Evolutionary conservation across 1,140 invertebrate species (phyloP).

Genomic region (Berghia stephanieae): DNA sequence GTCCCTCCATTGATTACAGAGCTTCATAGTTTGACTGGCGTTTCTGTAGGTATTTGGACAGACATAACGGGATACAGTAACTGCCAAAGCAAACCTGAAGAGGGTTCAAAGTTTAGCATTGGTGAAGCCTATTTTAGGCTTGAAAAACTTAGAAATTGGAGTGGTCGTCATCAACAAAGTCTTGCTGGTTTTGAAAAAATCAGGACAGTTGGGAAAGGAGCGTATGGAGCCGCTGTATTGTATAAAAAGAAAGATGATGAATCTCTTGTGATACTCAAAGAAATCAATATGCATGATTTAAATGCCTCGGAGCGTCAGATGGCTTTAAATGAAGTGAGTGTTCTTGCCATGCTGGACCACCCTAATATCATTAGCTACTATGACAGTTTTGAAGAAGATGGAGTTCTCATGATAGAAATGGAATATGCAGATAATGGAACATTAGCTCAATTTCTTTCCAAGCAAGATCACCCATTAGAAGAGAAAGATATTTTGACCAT

Average conservation of each 20-base stretch:
- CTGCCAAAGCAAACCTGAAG: constrained; percentile 30
- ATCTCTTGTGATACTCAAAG: constrained; percentile 78
- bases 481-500: constrained; percentile 75
- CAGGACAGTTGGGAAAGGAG: constrained; percentile 74
- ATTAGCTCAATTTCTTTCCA: constrained; percentile 74
- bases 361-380: constrained; percentile 81
- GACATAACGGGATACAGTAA: constrained; percentile 58
- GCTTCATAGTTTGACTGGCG: constrained; percentile 34
- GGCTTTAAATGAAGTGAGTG: constrained; percentile 79
- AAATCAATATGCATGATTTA: constrained; percentile 80
- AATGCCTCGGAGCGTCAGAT: constrained; percentile 75
- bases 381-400: constrained; percentile 80
- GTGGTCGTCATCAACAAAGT: constrained; percentile 61
- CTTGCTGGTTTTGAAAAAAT: constrained; percentile 73
- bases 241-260: constrained; percentile 76
- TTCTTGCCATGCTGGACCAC: constrained; percentile 76
- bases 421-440: constrained; percentile 83
- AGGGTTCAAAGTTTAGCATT: constrained; percentile 37
- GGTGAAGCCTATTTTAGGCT: constrained; percentile 69
- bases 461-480: constrained; percentile 68
- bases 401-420: constrained; percentile 82
- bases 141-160: constrained; percentile 64
- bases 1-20: neutral
- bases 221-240: constrained; percentile 80
- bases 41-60: constrained; percentile 58